Conservation (phyloP, 2,797 vertebrate species). For the Xenopus petersii region DNA sequence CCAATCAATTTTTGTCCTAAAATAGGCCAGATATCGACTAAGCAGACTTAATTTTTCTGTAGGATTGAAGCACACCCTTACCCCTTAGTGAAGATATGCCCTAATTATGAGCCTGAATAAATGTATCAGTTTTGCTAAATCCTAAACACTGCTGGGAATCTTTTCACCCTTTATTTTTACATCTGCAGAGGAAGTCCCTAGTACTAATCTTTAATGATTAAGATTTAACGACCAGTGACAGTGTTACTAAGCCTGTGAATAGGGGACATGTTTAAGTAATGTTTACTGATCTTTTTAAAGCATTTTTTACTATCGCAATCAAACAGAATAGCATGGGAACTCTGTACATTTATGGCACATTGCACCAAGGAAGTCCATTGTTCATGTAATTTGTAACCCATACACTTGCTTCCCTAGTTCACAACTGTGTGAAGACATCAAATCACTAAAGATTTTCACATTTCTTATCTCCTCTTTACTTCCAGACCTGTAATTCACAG, state of each 20-base stretch:
- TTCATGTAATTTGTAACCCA: constrained; percentile 1
- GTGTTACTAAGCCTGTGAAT: constrained; percentile 22
- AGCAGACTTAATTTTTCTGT: no score
- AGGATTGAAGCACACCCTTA: no score
- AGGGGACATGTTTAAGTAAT: background rate
- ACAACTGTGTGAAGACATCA: constrained; percentile 2
- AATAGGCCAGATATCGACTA: no score
- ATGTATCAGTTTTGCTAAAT: no score
- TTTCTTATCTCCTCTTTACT: background rate
- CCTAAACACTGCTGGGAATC: no score
- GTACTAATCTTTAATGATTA: constrained; percentile 10
- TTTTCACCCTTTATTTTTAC: background rate
- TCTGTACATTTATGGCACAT: constrained; percentile 18
- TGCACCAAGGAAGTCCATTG: constrained; percentile 30
- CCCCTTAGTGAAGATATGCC: no score
- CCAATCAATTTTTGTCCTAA: no score
- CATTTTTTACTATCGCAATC: constrained; percentile 6
- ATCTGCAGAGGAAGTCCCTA: constrained; percentile 1
- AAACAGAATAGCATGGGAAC: constrained; percentile 21
- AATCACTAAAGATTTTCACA: background rate
- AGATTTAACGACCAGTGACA: constrained; percentile 17
- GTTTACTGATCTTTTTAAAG: background rate
- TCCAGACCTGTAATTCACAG: background rate
- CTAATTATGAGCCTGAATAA: no score
- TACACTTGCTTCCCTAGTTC: constrained; percentile 15